These are phyloP conservation scores for Bombylius major DNA, from an alignment of 2,888 invertebrate genomes.

Conservation along the genomic window DNA sequence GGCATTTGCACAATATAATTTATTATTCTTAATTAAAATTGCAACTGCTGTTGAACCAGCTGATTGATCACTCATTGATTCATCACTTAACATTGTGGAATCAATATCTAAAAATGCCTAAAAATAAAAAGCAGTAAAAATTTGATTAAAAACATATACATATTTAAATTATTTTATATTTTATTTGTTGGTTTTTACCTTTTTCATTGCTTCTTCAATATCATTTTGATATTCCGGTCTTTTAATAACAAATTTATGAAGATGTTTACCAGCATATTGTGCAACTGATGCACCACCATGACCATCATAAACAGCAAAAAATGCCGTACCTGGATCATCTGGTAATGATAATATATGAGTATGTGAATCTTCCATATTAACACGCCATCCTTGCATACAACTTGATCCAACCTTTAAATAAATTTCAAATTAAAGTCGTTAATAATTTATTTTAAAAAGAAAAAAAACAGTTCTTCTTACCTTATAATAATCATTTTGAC, in stretches of 20 bases:
- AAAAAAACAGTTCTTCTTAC: slow-evolving; percentile 13
- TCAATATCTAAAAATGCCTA: slow-evolving; percentile 86
- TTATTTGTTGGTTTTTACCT: slow-evolving; percentile 38
- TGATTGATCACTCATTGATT: slow-evolving; percentile 76
- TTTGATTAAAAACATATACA: not conserved
- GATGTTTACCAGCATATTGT: slow-evolving; percentile 86
- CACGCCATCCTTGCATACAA: slow-evolving; percentile 99
- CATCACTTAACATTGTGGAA: slow-evolving; percentile 82
- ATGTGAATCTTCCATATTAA: slow-evolving; percentile 99
- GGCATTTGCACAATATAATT: slow-evolving; percentile 89
- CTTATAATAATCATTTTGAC: slow-evolving; percentile 53
- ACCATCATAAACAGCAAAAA: slow-evolving; percentile 85
- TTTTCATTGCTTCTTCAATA: slow-evolving; percentile 71
- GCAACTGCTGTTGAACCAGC: slow-evolving; percentile 92
- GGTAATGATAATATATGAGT: slow-evolving; percentile 87
- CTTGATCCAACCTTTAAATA: slow-evolving; percentile 69
- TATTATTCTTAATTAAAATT: slow-evolving; percentile 69
- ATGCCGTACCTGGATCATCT: slow-evolving; percentile 85
- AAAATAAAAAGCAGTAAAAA: slow-evolving; percentile 12
- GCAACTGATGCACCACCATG: slow-evolving; percentile 74
- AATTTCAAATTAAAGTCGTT: not conserved
- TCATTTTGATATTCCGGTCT: slow-evolving; percentile 71
- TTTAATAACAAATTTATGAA: slow-evolving; percentile 82
- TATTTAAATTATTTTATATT: not conserved
- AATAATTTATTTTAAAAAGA: not conserved